These are phyloP conservation scores for Nibea albiflora DNA, from an alignment of 2,113 vertebrate species.

Conservation along the genomic window DNA sequence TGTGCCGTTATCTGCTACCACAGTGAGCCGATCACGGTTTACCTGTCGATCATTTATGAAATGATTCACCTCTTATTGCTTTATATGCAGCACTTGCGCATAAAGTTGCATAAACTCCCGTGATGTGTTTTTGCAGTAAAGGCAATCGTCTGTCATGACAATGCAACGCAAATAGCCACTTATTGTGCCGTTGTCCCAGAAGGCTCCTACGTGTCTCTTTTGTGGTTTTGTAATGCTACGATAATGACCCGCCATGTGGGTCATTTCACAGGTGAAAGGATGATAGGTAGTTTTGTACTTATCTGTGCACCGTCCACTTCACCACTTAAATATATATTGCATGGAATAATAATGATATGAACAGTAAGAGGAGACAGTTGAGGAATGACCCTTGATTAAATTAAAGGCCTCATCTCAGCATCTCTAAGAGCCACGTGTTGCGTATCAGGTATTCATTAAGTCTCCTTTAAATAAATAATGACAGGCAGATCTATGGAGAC, in stretches of 20 bases:
- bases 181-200: conserved; percentile 20
- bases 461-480: conserved; percentile 50
- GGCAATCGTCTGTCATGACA: conserved; percentile 30
- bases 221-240: conserved; percentile 57
- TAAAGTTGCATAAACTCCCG: neutral
- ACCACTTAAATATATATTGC: conserved; percentile 60
- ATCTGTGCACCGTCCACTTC: conserved; percentile 20
- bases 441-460: conserved; percentile 45
- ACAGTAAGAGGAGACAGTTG: conserved; percentile 31
- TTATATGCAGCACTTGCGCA: conserved; percentile 20
- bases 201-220: conserved; percentile 28
- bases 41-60: neutral
- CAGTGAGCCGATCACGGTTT: neutral
- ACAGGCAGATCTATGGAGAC: conserved; percentile 29
- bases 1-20: neutral
- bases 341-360: conserved; percentile 49
- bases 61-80: conserved; percentile 32
- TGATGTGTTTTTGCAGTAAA: conserved; percentile 28
- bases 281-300: conserved; percentile 47
- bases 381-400: conserved; percentile 41
- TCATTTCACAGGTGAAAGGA: conserved; percentile 36
- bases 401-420: conserved; percentile 10
- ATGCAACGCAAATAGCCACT: conserved; percentile 29
- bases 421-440: conserved; percentile 33
- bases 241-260: conserved; percentile 29